phyloP scores from a whole-genome alignment of 2,797 vertebrate species.

The Macropus fuliginosus region DNA sequence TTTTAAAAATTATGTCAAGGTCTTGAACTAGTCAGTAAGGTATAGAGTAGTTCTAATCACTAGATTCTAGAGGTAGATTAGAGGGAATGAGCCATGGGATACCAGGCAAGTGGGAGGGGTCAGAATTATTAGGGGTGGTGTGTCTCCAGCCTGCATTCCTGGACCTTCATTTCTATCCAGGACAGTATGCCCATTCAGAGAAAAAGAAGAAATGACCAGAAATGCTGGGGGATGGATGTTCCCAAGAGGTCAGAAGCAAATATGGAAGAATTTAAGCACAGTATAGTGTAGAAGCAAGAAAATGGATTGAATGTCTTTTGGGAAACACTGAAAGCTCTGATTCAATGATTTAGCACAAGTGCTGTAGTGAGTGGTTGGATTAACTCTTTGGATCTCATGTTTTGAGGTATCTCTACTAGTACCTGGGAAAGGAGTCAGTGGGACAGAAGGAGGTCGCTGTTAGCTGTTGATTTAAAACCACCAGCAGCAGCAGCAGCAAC shows the following conservation, averaged over 20 bases:
- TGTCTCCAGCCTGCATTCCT: background rate
- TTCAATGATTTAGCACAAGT: background rate
- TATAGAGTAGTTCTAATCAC: rapidly evolving
- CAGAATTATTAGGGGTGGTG: rapidly evolving
- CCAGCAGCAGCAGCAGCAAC: background rate
- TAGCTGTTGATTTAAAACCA: background rate
- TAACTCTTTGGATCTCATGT: background rate
- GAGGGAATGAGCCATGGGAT: background rate
- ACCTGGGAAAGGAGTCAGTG: background rate
- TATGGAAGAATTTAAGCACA: background rate
- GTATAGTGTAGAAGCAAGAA: background rate
- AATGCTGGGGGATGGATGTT: no score
- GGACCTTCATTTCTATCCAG: background rate
- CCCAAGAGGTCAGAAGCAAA: rapidly evolving
- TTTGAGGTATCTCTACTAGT: background rate
- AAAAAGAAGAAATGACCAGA: background rate
- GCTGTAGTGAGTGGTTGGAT: background rate
- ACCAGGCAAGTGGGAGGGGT: background rate
- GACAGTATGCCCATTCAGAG: background rate
- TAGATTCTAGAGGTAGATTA: background rate
- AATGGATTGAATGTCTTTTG: background rate
- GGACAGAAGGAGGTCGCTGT: background rate
- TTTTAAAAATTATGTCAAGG: background rate
- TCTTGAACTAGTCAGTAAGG: background rate
- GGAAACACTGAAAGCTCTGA: background rate